Evolutionary conservation across 2,888 invertebrate species (phyloP).

Genomic region (Eustalomyia histrio): DNA sequence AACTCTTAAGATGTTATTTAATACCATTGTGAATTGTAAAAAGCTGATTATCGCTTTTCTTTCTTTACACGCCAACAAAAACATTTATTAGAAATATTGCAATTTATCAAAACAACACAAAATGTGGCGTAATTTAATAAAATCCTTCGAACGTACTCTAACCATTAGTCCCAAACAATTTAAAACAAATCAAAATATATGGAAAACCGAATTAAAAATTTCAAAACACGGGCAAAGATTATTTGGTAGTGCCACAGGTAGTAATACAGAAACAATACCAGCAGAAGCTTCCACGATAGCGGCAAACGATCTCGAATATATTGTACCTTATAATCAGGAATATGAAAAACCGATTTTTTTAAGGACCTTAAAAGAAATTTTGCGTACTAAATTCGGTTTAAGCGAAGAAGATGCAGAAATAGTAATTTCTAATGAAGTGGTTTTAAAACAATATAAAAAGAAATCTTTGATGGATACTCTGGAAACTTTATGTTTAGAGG

Average conservation of each 20-base stretch:
- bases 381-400: conserved; percentile 70
- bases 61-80: too few species aligned
- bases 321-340: conserved; percentile 71
- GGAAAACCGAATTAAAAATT: not conserved
- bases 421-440: conserved; percentile 71
- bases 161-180: not conserved
- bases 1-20: too few species aligned
- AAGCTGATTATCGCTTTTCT: too few species aligned
- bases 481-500: conserved; percentile 70
- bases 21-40: too few species aligned
- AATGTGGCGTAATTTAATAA: conserved; percentile 52
- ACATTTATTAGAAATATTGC: too few species aligned
- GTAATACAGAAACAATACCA: too few species aligned
- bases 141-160: conserved; percentile 18
- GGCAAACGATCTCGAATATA: conserved; percentile 72
- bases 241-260: not conserved
- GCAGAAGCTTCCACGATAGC: too few species aligned
- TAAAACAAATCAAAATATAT: not conserved
- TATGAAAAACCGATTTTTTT: conserved; percentile 67
- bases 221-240: not conserved
- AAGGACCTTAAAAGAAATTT: conserved; percentile 63
- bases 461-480: conserved; percentile 66
- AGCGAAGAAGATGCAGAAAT: conserved; percentile 67
- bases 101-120: too few species aligned
- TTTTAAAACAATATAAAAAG: conserved; percentile 68